Evolutionary conservation across 92 coral and sea anemone species (phyloP).

Genomic region (Actinostola sp.): DNA sequence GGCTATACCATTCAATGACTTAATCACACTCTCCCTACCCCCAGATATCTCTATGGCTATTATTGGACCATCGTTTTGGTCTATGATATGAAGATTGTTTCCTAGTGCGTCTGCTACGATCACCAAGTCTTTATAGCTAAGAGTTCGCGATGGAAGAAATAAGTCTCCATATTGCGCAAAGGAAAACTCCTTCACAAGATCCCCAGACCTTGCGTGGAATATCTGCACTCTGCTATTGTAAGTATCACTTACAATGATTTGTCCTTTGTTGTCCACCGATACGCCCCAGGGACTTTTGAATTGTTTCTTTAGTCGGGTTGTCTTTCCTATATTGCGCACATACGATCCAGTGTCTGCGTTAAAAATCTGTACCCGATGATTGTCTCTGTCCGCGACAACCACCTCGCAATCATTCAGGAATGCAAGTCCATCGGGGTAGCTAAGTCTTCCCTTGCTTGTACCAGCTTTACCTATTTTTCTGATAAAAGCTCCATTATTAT

Average conservation of each 20-base stretch:
- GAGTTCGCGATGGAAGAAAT: not conserved
- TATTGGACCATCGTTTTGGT: slow-evolving; percentile 4
- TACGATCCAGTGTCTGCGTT: not conserved
- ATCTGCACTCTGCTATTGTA: not conserved
- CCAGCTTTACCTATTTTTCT: slow-evolving; percentile 5
- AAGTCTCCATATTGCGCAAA: not conserved
- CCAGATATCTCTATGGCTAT: not conserved
- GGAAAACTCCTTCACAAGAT: slow-evolving; percentile 3
- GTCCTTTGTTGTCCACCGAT: not conserved
- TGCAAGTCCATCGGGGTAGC: slow-evolving; percentile 15
- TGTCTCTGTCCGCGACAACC: slow-evolving; percentile 8
- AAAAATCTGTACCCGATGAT: slow-evolving; percentile 5
- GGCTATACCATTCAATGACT: slow-evolving; percentile 14
- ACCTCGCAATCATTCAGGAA: not conserved
- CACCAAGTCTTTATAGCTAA: not conserved
- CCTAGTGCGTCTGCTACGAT: slow-evolving; percentile 4
- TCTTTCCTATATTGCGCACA: not conserved
- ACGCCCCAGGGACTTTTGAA: slow-evolving; percentile 16
- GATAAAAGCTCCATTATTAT: not conserved
- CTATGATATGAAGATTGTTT: not conserved
- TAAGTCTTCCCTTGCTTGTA: not conserved
- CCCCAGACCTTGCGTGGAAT: not conserved
- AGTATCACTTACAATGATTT: not conserved
- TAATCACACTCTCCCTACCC: slow-evolving; percentile 1
- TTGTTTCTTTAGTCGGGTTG: not conserved